Conservation (phyloP, 2,888 invertebrate species). For the Ichneumoninae sp. region DNA sequence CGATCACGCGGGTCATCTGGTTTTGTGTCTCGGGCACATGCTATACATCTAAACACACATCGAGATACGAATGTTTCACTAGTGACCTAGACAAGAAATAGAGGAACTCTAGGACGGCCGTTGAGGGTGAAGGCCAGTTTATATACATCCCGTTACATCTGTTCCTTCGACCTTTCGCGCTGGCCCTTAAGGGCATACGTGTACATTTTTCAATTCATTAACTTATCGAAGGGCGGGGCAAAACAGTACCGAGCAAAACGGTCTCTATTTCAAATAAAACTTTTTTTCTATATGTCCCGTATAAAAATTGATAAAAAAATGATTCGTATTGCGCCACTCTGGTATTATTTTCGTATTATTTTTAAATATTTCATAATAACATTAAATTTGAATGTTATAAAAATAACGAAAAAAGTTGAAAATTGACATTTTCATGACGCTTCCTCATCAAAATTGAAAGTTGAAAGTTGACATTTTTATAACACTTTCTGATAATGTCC, state of each 20-base stretch:
- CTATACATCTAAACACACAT: slow-evolving; percentile 47
- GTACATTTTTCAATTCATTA: not conserved
- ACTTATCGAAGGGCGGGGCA: not conserved
- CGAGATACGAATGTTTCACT: slow-evolving; percentile 60
- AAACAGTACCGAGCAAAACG: too few species aligned
- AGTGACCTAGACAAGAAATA: slow-evolving; percentile 68
- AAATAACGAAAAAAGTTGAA: too few species aligned
- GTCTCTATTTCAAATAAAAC: not conserved
- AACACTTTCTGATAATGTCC: too few species aligned
- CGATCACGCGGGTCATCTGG: slow-evolving; percentile 50
- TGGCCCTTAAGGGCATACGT: not conserved
- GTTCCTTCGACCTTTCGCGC: not conserved
- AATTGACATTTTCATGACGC: too few species aligned
- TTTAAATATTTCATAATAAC: too few species aligned
- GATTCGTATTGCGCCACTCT: too few species aligned
- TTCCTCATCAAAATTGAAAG: too few species aligned
- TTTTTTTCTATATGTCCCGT: not conserved
- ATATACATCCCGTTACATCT: slow-evolving; percentile 14
- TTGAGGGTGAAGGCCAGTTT: slow-evolving; percentile 63
- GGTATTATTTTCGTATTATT: too few species aligned
- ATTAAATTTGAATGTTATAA: too few species aligned
- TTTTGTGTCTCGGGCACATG: slow-evolving; percentile 47
- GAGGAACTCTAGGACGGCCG: slow-evolving; percentile 59
- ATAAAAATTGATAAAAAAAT: not conserved
- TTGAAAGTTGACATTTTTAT: too few species aligned